These are phyloP conservation scores for Peromyscus polionotus DNA, from an alignment of 2,113 vertebrate species.

Conservation along the genomic window DNA sequence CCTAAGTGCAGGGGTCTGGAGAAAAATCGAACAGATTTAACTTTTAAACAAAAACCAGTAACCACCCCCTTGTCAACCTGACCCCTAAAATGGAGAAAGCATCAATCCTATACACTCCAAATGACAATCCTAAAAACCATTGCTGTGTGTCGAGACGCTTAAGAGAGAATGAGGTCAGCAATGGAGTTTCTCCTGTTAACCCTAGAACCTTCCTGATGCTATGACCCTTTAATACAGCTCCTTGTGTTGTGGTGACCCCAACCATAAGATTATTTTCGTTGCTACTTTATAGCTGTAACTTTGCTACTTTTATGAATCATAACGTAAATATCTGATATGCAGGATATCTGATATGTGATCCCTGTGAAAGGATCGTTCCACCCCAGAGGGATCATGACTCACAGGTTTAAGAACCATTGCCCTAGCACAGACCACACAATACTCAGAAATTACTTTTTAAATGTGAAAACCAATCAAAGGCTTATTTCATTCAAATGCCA, in stretches of 20 bases:
- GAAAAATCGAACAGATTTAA: slow-evolving; percentile 67
- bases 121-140: slow-evolving; percentile 45
- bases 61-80: not conserved
- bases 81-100: slow-evolving; percentile 50
- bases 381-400: not conserved
- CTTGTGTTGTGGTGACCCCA: not conserved
- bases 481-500: slow-evolving; percentile 52
- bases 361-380: not conserved
- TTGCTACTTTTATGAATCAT: not conserved
- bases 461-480: slow-evolving; percentile 40
- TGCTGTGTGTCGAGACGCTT: slow-evolving; percentile 30
- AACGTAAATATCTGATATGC: not conserved
- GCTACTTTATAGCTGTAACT: not conserved
- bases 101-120: slow-evolving; percentile 15
- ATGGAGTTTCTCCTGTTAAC: slow-evolving; percentile 38
- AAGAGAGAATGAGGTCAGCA: not conserved
- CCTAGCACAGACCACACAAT: not conserved
- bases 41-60: slow-evolving; percentile 65
- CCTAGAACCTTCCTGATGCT: not conserved
- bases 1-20: slow-evolving; percentile 67
- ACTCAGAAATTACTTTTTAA: slow-evolving; percentile 48
- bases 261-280: not conserved
- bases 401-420: not conserved
- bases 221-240: not conserved
- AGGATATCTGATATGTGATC: not conserved